Conservation (phyloP, 2,797 vertebrate species). For the Pseudotriccus pelzelni region DNA sequence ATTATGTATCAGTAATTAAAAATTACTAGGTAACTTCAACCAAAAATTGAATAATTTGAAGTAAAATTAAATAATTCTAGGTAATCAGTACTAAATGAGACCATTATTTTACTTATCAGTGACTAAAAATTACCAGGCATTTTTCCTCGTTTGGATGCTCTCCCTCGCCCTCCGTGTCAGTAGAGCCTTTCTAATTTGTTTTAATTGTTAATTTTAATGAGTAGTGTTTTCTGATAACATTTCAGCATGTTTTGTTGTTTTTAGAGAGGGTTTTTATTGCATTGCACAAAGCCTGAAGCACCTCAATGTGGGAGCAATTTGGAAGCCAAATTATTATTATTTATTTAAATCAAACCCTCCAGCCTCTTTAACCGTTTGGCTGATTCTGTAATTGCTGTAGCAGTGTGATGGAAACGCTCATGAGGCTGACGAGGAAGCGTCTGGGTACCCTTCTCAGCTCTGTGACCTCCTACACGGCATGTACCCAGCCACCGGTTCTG, state of each 20-base stretch:
- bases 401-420: background rate
- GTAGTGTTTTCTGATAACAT: conserved; percentile 59
- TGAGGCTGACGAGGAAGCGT: background rate
- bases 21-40: conserved; percentile 64
- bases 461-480: rapidly evolving
- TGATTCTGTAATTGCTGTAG: conserved; percentile 19
- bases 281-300: conserved; percentile 56
- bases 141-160: conserved; percentile 50
- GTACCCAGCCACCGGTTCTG: background rate
- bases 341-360: conserved; percentile 69
- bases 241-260: conserved; percentile 34
- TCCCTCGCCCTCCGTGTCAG: conserved; percentile 19
- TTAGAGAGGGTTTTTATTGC: conserved; percentile 50
- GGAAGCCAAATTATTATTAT: conserved; percentile 70
- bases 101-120: conserved; percentile 68
- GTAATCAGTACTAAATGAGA: conserved; percentile 59
- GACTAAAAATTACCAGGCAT: conserved; percentile 60
- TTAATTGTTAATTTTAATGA: conserved; percentile 72
- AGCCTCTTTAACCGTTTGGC: conserved; percentile 50
- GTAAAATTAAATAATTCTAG: conserved; percentile 67
- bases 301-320: conserved; percentile 65
- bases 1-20: conserved; percentile 61
- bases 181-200: conserved; percentile 63
- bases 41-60: conserved; percentile 62
- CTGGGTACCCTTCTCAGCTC: background rate